Conservation (phyloP, 1,140 invertebrate species). For the Venustaconcha ellipsiformis region DNA sequence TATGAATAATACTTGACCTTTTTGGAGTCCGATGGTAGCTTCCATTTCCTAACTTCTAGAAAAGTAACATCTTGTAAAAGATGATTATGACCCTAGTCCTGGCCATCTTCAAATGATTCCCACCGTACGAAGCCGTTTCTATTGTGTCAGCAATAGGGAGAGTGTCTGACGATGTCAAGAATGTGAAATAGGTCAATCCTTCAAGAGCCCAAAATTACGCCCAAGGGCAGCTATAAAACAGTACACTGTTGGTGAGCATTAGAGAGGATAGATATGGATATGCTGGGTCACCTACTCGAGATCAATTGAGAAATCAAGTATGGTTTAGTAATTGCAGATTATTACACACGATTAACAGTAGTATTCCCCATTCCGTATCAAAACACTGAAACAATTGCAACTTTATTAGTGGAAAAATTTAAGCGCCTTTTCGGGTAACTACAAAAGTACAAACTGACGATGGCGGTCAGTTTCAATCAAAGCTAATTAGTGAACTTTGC, state of each 20-base stretch:
- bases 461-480: slow-evolving; percentile 41
- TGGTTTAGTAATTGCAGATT: slow-evolving; percentile 45
- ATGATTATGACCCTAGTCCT: too few relatives aligned
- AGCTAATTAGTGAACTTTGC: slow-evolving; percentile 32
- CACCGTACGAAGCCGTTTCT: too few relatives aligned
- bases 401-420: slow-evolving; percentile 55
- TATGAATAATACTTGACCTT: too few relatives aligned
- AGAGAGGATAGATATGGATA: slow-evolving; percentile 27
- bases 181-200: too few relatives aligned
- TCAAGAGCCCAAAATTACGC: not conserved
- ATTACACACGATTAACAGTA: slow-evolving; percentile 48
- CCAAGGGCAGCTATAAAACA: not conserved
- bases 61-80: too few relatives aligned
- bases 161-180: too few relatives aligned
- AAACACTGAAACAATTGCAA: slow-evolving; percentile 52
- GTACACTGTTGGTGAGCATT: slow-evolving; percentile 2
- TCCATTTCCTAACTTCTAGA: too few relatives aligned
- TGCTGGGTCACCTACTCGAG: slow-evolving; percentile 12
- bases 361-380: slow-evolving; percentile 38
- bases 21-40: too few relatives aligned
- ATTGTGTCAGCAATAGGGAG: too few relatives aligned
- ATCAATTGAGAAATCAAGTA: slow-evolving; percentile 33
- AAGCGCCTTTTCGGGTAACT: slow-evolving; percentile 64
- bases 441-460: slow-evolving; percentile 59
- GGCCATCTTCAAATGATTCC: too few relatives aligned